Evolutionary conservation across 2,888 invertebrate species (phyloP).

Genomic region (Drosophila lacicola): DNA sequence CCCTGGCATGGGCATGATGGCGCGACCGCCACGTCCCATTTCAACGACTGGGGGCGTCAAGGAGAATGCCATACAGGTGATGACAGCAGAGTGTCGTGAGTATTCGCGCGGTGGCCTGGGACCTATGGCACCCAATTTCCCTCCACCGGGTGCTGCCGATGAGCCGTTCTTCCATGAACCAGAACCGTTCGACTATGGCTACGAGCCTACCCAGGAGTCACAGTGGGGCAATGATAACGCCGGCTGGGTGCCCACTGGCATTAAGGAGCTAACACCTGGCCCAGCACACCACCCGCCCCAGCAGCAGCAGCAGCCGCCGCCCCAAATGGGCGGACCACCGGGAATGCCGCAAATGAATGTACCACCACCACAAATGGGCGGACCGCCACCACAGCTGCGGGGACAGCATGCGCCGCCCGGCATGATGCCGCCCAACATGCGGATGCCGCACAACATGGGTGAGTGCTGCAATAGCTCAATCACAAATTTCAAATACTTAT

Average conservation of each 20-base stretch:
- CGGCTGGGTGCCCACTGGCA: conserved; percentile 88
- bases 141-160: conserved; percentile 81
- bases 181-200: conserved; percentile 86
- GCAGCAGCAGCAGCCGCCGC: conserved; percentile 75
- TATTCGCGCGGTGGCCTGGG: conserved; percentile 89
- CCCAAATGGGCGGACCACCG: conserved; percentile 69
- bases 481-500: too few species aligned
- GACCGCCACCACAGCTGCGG: conserved; percentile 77
- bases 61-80: conserved; percentile 95
- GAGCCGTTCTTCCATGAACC: conserved; percentile 85
- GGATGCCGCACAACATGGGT: conserved; percentile 74
- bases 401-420: conserved; percentile 61
- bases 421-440: conserved; percentile 78
- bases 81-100: conserved; percentile 95
- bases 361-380: conserved; percentile 76
- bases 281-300: conserved; percentile 83
- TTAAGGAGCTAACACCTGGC: conserved; percentile 90
- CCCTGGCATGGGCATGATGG: conserved; percentile 71
- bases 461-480: conserved; percentile 14
- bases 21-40: conserved; percentile 78
- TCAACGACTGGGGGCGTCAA: conserved; percentile 80
- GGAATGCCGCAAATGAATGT: conserved; percentile 64
- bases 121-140: conserved; percentile 85
- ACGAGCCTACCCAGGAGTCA: conserved; percentile 90
- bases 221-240: conserved; percentile 88